Evolutionary conservation across 1,140 invertebrate species (phyloP), one percentile per base, ranked within the genome.

Genomic region (Neelides sp.): DNA sequence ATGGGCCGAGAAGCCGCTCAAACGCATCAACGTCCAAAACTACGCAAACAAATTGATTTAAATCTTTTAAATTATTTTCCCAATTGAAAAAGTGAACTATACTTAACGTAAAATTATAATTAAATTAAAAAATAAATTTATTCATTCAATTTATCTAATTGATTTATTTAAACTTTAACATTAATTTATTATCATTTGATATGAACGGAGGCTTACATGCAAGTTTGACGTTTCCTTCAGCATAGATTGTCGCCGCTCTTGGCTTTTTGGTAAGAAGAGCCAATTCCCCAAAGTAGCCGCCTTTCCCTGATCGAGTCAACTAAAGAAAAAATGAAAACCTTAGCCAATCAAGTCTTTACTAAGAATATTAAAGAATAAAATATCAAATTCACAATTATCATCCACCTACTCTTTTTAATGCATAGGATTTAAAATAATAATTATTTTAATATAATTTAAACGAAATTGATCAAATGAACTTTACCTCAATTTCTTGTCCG

Each of bases 11-110:
- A 45, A 98, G 75, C 45, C 93, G 81, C 72, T 98, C 94, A 69
- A 98, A 98, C 46, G 92, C 93, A 66, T 91, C 85, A 58, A 97
- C 92, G 71, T 97, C 93, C 67, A 98, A 75, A 73, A 96, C 91
- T 95, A 73, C 52, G 71, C 72, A 58, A 57, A 58, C 62, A 45
- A 66, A 64, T 43, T 54, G 54, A 48, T 43, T 59, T 26, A 45
- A 34, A 42, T 30, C 4, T 13, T 47, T n/a, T n/a, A n/a, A n/a
- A n/a, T n/a, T n/a, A n/a, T n/a, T n/a, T n/a, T n/a, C n/a, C n/a
- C n/a, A n/a, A n/a, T n/a, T n/a, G n/a, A n/a, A n/a, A n/a, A n/a
- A n/a, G n/a, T n/a, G n/a, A n/a, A n/a, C n/a, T n/a, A n/a, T n/a
- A n/a, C n/a, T n/a, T n/a, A n/a, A n/a, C n/a, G n/a, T n/a, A n/a